Base-by-base conservation (phyloP, 2,888 invertebrate genomes). In the Erebia aethiops region DNA sequence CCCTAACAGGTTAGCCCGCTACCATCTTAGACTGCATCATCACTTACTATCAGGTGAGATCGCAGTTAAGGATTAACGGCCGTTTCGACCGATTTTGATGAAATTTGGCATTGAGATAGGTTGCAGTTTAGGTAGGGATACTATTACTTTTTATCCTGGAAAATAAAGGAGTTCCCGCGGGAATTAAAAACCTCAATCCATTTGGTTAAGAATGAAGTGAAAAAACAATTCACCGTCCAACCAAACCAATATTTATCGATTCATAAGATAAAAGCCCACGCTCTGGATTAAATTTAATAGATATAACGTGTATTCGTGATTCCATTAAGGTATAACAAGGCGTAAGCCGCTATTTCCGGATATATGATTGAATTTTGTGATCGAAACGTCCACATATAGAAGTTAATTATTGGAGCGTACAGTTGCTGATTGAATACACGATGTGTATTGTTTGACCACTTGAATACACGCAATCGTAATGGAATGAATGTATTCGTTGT, bases 351-450 rank as follows among this genome's bases (percentile, higher is more conserved):
- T 65, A 54, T 65, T 54, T 54, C 54, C 35, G 64, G 52, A 1
- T 43, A 61, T 61, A 61, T 61, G 43, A 61, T 43, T 43, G 60
- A 65, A 54, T 65, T 65, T 35, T 26, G 54, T 41, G n/a, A 65
- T 65, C 41, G 54, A 54, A 63, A 41, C 54, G 65, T 13, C 41
- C 41, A 13, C 41, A 26, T 26, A 65, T 65, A 65, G 35, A 54
- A 41, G 54, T 65, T 60, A 67, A 67, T 67, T 67, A 67, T 67
- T 67, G 67, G 67, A 67, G 67, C 67, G 60, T 52, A n/a, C 51
- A 51, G 52, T 41, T 14, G 67, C 49, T 60, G 67, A 67, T 67
- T 60, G 57, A 60, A 67, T 67, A 65, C 52, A 49, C 16, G 51
- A 67, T 58, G 49, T n/a, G 46, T n/a, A 58, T 63, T 63, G 63